These are phyloP conservation scores for Chaetorhynchus papuensis DNA, from an alignment of 2,113 vertebrate species.

Conservation along the genomic window DNA sequence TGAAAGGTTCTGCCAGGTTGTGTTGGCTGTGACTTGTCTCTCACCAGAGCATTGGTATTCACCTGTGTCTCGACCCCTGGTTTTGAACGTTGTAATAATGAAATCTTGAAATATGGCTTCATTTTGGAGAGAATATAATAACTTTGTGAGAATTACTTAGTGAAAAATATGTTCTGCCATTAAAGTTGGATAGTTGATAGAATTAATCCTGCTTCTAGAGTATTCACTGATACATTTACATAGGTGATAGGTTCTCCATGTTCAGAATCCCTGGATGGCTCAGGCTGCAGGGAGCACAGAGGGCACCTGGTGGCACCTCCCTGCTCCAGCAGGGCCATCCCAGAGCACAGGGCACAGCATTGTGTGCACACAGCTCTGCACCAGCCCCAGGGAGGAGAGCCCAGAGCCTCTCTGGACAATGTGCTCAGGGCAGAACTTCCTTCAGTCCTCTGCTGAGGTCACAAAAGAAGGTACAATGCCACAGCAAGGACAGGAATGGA, in stretches of 20 bases:
- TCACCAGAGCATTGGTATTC: background rate
- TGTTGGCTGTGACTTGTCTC: background rate
- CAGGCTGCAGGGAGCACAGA: background rate
- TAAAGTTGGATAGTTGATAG: background rate
- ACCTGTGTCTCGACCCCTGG: background rate
- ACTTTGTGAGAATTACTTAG: background rate
- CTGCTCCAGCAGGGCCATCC: background rate
- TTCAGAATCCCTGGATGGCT: background rate
- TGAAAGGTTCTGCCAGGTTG: background rate
- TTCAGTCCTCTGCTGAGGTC: background rate
- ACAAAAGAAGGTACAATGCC: background rate
- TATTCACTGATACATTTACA: background rate
- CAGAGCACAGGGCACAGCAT: background rate
- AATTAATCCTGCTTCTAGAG: background rate
- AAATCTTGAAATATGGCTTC: background rate
- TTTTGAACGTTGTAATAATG: background rate
- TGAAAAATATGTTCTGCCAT: background rate
- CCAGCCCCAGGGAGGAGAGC: background rate
- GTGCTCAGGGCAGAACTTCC: background rate
- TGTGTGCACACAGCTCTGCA: background rate
- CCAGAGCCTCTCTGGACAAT: fast-evolving
- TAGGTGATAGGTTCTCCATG: background rate
- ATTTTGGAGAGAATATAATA: background rate
- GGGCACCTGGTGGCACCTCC: background rate
- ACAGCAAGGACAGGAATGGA: background rate